A percentile compares a stretch with the other conserved stretches of the same genome.
phyloP scores from a whole-genome alignment of 2,113 vertebrate genomes.

The Megaceryle maxima region DNA sequence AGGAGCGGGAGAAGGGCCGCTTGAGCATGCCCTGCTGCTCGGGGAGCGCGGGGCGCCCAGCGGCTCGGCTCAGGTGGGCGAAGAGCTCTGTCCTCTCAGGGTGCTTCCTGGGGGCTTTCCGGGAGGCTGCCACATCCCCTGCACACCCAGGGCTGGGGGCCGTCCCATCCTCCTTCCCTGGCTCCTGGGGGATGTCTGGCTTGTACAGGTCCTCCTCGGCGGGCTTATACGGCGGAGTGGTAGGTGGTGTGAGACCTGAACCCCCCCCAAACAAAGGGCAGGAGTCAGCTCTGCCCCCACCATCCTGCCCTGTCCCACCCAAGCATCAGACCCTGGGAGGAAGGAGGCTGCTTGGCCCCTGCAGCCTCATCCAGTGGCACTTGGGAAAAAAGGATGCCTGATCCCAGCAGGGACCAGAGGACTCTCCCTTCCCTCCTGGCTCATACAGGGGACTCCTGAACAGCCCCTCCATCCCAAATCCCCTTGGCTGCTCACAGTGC shows the following conservation, averaged over 20 bases:
- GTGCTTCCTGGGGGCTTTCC: slow-evolving; percentile 81
- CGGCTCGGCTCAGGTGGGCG: slow-evolving; percentile 84
- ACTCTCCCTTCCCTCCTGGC: neutral
- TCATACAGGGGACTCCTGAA: neutral
- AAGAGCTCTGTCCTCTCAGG: slow-evolving; percentile 93
- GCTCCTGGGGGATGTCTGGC: slow-evolving; percentile 81
- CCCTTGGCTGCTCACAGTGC: neutral
- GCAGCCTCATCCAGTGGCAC: neutral
- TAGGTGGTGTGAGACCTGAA: slow-evolving; percentile 94
- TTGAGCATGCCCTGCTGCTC: slow-evolving; percentile 72
- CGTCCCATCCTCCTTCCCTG: slow-evolving; percentile 33
- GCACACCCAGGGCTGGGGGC: neutral
- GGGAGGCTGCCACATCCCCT: slow-evolving; percentile 43
- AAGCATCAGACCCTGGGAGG: neutral
- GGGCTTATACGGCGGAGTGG: slow-evolving; percentile 94
- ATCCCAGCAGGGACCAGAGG: neutral
- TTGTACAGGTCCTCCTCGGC: slow-evolving; percentile 95
- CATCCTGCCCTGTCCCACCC: neutral
- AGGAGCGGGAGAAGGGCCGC: slow-evolving; percentile 79
- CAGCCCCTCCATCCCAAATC: neutral
- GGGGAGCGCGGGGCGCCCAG: slow-evolving; percentile 43
- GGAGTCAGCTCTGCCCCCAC: neutral
- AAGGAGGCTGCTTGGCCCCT: neutral
- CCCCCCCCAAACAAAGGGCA: neutral
- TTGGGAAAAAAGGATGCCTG: neutral